These are phyloP conservation scores for Eupithecia exiguata DNA, from an alignment of 2,888 invertebrate species.

Conservation along the genomic window DNA sequence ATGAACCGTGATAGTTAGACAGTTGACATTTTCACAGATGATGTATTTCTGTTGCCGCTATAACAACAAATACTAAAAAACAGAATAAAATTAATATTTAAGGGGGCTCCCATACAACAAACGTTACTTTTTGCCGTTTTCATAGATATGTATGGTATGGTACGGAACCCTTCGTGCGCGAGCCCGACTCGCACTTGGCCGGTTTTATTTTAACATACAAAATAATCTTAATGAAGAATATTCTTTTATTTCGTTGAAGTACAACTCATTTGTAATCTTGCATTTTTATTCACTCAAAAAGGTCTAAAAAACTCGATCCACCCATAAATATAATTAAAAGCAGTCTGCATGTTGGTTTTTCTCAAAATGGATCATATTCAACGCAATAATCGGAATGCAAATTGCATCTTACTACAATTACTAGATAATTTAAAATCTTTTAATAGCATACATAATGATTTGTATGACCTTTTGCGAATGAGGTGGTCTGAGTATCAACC, in stretches of 20 bases:
- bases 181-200: no score
- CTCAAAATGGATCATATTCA: conserved; percentile 21
- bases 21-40: no score
- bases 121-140: no score
- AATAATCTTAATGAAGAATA: no score
- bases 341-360: conserved; percentile 18
- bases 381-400: conserved; percentile 25
- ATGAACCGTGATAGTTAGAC: no score
- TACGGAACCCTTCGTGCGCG: no score
- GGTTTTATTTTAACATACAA: no score
- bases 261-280: background rate
- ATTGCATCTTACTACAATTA: conserved; percentile 24
- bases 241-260: background rate
- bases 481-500: background rate
- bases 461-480: conserved; percentile 26
- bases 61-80: no score
- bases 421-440: conserved; percentile 30
- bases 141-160: no score
- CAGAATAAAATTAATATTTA: no score
- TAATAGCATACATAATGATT: conserved; percentile 27
- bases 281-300: conserved; percentile 34
- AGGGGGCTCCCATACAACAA: no score
- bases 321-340: background rate
- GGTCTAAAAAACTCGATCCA: conserved; percentile 15
- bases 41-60: no score